Base-by-base conservation (phyloP, 1,140 invertebrate species). In the Whitmania pigra region DNA sequence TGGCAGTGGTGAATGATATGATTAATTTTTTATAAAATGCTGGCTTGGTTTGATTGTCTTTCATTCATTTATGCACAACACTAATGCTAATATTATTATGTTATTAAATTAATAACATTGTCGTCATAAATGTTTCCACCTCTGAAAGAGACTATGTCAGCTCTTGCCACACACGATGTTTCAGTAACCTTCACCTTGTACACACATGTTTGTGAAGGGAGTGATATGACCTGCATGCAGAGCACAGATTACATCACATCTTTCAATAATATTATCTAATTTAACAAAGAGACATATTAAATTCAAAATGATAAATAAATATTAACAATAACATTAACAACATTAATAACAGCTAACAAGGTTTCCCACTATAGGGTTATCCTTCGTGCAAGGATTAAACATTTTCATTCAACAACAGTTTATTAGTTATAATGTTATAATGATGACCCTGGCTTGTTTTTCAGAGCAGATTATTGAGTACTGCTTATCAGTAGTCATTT, bases 401-500 rank as follows among this genome's bases (percentile, higher is more conserved):
- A 63, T 63, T 25, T 25, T 31, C 11, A 63, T 31, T 15, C 22
- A 25, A 11, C 15, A 22, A 15, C 57, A 49, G 43, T 49, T n/a
- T n/a, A n/a, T n/a, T 17, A 49, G 13, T 49, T 49, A 49, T 49
- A 49, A 49, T 49, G 31, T 36, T 36, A 49, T 49, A 11, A 49
- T 49, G 43, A 76, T 76, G 75, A 97, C 91, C 80, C 93, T 87
- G 69, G 92, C 92, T 84, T 96, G 92, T 82, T 95, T 96, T 83
- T 97, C 93, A 66, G 92, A 94, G 71, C 89, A 89, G 73, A 97
- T 87, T 22, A 94, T 90, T 67, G 92, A 89, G 84, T 92, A 94
- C 86, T 97, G 94, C 75, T 90, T 85, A 84, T 96, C 73, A 43
- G 27, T 53, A 76, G 84, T 86, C 78, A 83, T 75, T 67, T 83